Evolutionary conservation across 2,888 invertebrate species (phyloP).

Genomic region (Drosophila ezoana): DNA sequence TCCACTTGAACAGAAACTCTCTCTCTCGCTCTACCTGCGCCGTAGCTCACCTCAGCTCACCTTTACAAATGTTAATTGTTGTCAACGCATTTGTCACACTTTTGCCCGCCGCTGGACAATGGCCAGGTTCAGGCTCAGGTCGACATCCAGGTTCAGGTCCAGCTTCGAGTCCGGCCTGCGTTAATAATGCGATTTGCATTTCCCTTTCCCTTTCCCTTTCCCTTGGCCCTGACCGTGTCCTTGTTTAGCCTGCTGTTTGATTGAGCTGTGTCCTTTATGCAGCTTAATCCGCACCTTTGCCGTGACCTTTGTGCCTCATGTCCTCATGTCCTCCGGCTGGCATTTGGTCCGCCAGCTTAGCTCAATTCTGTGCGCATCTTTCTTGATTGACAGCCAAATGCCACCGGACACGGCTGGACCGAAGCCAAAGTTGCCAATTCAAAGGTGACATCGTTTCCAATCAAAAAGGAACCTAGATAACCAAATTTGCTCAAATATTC

Average conservation of each 20-base stretch:
- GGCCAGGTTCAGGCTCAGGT: slow-evolving; percentile 34
- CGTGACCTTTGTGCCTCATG: slow-evolving; percentile 16
- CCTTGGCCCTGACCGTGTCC: slow-evolving; percentile 31
- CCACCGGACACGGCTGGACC: slow-evolving; percentile 43
- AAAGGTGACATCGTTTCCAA: not conserved
- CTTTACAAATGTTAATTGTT: slow-evolving; percentile 64
- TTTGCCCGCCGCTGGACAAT: slow-evolving; percentile 64
- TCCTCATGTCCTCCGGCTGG: not conserved
- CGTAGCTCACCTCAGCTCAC: slow-evolving; percentile 48
- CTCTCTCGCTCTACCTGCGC: not conserved
- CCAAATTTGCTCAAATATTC: no score
- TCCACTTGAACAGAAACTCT: slow-evolving; percentile 60
- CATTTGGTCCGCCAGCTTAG: slow-evolving; percentile 65
- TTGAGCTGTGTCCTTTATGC: slow-evolving; percentile 66
- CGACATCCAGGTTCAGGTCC: slow-evolving; percentile 33
- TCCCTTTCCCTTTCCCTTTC: slow-evolving; percentile 80
- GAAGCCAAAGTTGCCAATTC: slow-evolving; percentile 1
- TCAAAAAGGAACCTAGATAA: not conserved
- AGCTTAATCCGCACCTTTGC: slow-evolving; percentile 69
- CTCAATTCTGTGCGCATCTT: slow-evolving; percentile 50
- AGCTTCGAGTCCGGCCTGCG: slow-evolving; percentile 54
- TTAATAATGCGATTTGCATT: slow-evolving; percentile 84
- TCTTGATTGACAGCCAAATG: slow-evolving; percentile 69
- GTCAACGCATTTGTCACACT: slow-evolving; percentile 76
- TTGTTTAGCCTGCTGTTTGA: slow-evolving; percentile 69